Evolutionary conservation across 2,113 vertebrate species (phyloP), one percentile per base, ranked within the genome.

Genomic region (Entelurus aequoreus): DNA sequence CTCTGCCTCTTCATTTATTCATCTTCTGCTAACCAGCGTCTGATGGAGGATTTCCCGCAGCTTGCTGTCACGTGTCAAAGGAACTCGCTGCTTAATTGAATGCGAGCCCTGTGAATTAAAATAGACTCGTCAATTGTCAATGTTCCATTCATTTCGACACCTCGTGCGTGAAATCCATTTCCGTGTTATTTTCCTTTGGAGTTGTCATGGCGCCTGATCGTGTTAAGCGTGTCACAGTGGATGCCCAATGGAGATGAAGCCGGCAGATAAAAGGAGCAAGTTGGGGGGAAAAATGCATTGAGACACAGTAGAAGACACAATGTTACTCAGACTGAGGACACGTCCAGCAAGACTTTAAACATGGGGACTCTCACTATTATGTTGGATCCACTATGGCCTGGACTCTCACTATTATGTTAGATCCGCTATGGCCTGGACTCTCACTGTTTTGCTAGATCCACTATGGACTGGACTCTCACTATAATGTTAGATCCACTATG

Each of bases 101-200:
- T 85, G 69, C 50, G 54, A 76, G 68, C 47, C 65, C 77, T 68
- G 71, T 73, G 55, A 87, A 85, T 82, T 9, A 77, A 74, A 81
- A 84, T 67, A 76, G 62, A 61, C 58, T 15, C 77, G 74, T 73
- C 70, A 83, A 85, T 73, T 84, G 73, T 56, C 74, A 82, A 57
- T 77, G 67, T 71, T 71, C 66, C 71, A 66, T 81, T 84, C 74
- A 66, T 65, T 78, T 59, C 2, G 60, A 71, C 48, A 60, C 72
- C 51, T 76, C 64, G 21, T 61, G 80, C 60, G 42, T 87, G 69
- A 83, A 83, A 87, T 82, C 57, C 63, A 69, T 82, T 81, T 79
- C 79, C 68, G 21, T 69, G 54, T 78, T 75, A 60, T 65, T 36
- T 49, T 63, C 57, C 74, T 75, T 62, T 9, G 40, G 54, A 28